A percentile compares a stretch with the other conserved stretches of the same genome.
Conservation (phyloP, 53 echinoderm and acorn worm species). For the Holothuria scabra region DNA sequence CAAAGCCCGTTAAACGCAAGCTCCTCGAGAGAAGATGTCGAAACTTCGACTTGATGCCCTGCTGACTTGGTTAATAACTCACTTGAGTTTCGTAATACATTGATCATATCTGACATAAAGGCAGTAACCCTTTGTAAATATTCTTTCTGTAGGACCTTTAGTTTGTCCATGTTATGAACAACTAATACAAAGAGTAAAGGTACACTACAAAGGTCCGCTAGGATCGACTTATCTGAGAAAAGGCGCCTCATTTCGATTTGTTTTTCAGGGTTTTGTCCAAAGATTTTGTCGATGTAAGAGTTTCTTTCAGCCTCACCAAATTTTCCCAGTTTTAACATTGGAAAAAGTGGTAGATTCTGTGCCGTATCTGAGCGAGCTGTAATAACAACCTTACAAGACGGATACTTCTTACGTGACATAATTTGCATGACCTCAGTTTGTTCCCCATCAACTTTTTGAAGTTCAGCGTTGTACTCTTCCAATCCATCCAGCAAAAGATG, state of each 20-base stretch:
- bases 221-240: background rate
- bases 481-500: constrained; percentile 9
- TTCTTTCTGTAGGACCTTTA: background rate
- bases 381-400: background rate
- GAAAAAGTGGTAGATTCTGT: background rate
- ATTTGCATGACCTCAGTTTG: background rate
- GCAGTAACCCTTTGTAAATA: background rate
- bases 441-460: background rate
- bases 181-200: constrained; percentile 3
- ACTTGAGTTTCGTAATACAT: background rate
- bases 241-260: background rate
- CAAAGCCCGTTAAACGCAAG: constrained; percentile 26
- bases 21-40: background rate
- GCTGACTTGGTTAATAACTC: too few species aligned
- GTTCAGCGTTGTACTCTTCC: background rate
- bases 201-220: constrained; percentile 4
- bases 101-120: background rate
- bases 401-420: background rate
- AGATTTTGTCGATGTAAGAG: background rate
- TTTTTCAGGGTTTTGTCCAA: background rate
- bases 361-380: constrained; percentile 2
- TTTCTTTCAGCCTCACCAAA: constrained; percentile 22
- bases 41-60: too few species aligned
- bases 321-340: constrained; percentile 12
- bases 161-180: constrained; percentile 3